Conservation (phyloP, 2,113 vertebrate genomes). For the Equus przewalskii region DNA sequence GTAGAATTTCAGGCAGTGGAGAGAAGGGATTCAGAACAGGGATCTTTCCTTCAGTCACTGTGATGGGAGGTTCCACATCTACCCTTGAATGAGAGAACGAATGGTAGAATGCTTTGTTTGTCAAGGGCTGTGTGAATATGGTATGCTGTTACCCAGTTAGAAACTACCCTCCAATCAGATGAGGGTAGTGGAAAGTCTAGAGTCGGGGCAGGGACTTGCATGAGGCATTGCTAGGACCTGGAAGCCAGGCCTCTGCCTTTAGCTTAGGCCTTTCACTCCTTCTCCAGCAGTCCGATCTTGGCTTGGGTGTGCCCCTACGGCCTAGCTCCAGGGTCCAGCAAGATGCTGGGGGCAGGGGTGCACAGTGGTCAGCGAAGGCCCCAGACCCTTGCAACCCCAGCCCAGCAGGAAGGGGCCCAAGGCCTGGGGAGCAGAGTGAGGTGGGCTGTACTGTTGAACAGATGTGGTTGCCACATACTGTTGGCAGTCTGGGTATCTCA, state of each 20-base stretch:
- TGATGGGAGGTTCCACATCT: neutral
- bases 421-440: neutral
- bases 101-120: neutral
- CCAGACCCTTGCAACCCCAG: neutral
- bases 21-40: neutral
- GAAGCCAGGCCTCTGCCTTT: neutral
- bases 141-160: neutral
- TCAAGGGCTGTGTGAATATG: neutral
- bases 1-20: neutral
- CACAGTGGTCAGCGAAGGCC: neutral
- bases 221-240: neutral
- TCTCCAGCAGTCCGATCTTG: neutral
- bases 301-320: neutral
- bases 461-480: neutral
- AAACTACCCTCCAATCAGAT: neutral
- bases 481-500: neutral
- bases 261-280: neutral
- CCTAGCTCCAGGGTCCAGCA: neutral
- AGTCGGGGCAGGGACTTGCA: neutral
- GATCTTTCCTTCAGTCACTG: neutral
- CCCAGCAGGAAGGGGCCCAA: neutral
- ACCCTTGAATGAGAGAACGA: neutral
- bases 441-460: neutral
- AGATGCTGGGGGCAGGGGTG: neutral
- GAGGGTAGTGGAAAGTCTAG: neutral